phyloP scores from a whole-genome alignment of 2,797 vertebrate genomes.

The Bryconaethiops microstoma region DNA sequence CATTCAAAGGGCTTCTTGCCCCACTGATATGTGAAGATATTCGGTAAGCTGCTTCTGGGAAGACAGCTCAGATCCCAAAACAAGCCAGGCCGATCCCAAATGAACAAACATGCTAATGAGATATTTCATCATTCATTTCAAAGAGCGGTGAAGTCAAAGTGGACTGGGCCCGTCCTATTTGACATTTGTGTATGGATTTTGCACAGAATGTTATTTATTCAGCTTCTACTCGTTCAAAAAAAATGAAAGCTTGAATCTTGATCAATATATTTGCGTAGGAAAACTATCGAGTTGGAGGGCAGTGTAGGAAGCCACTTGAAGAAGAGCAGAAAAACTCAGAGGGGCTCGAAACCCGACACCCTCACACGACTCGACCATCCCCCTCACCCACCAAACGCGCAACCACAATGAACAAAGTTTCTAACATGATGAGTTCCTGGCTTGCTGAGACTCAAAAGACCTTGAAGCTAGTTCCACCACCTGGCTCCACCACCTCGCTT shows the following conservation, averaged over 20 bases:
- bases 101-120: slow-evolving; percentile 5
- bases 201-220: slow-evolving; percentile 35
- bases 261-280: slow-evolving; percentile 37
- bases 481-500: slow-evolving; percentile 23
- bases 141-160: slow-evolving; percentile 7
- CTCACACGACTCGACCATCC: not conserved
- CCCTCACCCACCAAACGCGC: slow-evolving; percentile 50
- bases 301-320: slow-evolving; percentile 10
- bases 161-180: slow-evolving; percentile 4
- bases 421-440: not conserved
- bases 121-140: slow-evolving; percentile 18
- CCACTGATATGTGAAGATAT: slow-evolving; percentile 16
- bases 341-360: slow-evolving; percentile 6
- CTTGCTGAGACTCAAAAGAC: slow-evolving; percentile 21
- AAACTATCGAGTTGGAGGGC: slow-evolving; percentile 35
- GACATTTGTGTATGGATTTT: slow-evolving; percentile 38
- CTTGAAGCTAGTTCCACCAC: slow-evolving; percentile 13
- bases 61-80: slow-evolving; percentile 7
- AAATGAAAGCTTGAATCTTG: slow-evolving; percentile 17
- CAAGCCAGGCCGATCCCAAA: slow-evolving; percentile 16
- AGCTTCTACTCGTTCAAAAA: not conserved
- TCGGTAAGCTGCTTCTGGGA: slow-evolving; percentile 32
- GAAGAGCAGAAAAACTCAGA: not conserved
- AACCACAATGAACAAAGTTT: slow-evolving; percentile 41
- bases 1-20: not conserved